Conservation (phyloP, 2,888 invertebrate genomes). For the Acronicta aceris region DNA sequence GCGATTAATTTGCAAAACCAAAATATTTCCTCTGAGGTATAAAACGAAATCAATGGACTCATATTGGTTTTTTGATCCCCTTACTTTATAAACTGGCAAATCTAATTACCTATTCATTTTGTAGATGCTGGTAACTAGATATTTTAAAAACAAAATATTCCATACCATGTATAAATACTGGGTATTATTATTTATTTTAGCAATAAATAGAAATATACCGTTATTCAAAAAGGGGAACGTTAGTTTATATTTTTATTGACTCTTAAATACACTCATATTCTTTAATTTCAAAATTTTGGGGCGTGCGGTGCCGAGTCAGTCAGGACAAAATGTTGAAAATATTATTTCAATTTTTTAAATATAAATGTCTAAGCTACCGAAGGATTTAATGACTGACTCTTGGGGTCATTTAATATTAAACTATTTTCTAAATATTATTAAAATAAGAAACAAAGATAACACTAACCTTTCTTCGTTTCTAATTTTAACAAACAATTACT, state of each 20-base stretch:
- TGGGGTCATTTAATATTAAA: conserved; percentile 55
- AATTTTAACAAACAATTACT: conserved; percentile 61
- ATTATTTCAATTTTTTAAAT: conserved; percentile 54
- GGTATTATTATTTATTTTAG: conserved; percentile 22
- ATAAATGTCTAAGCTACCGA: conserved; percentile 63
- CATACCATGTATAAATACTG: conserved; percentile 31
- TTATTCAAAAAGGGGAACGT: conserved; percentile 43
- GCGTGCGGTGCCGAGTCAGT: conserved; percentile 56
- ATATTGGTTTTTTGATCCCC: background rate
- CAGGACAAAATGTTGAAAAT: conserved; percentile 58
- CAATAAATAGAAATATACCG: conserved; percentile 43
- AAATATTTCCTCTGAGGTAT: conserved; percentile 16
- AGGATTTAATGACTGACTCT: conserved; percentile 63
- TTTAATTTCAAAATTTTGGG: conserved; percentile 55
- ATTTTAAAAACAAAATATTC: conserved; percentile 18
- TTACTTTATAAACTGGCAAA: conserved; percentile 5
- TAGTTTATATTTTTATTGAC: conserved; percentile 47
- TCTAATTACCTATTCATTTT: background rate
- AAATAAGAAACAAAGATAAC: conserved; percentile 56
- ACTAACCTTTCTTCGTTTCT: conserved; percentile 52
- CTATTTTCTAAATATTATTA: conserved; percentile 61
- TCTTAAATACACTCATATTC: conserved; percentile 53
- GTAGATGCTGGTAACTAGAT: conserved; percentile 9
- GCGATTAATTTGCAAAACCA: conserved; percentile 23
- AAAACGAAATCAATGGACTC: conserved; percentile 1